These are phyloP conservation scores for Penaeus monodon DNA, from an alignment of 2,888 invertebrate species.

Conservation along the genomic window DNA sequence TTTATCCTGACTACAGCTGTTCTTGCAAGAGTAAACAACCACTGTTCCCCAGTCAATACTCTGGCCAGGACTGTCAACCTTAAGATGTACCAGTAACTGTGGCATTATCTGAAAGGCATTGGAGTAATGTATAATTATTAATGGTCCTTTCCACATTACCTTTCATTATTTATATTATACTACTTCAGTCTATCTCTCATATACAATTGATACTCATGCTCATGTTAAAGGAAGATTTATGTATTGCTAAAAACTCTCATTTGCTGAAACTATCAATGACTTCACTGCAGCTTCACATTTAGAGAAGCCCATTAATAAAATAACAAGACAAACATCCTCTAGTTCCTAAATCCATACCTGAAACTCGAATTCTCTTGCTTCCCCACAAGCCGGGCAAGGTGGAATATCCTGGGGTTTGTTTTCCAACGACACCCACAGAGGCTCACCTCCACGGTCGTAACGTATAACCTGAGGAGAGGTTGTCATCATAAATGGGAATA, in stretches of 20 bases:
- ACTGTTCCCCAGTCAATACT: slow-evolving; percentile 92
- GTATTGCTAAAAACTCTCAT: no score
- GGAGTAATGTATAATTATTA: no score
- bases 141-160: no score
- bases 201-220: no score
- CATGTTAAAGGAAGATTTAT: no score
- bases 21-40: slow-evolving; percentile 85
- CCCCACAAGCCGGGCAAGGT: slow-evolving; percentile 81
- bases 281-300: no score
- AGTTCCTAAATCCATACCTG: slow-evolving; percentile 74
- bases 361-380: slow-evolving; percentile 88
- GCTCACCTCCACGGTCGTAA: slow-evolving; percentile 82
- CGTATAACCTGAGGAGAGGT: slow-evolving; percentile 82
- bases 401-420: slow-evolving; percentile 76
- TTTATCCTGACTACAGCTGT: slow-evolving; percentile 76
- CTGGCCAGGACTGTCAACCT: slow-evolving; percentile 76
- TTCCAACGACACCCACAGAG: slow-evolving; percentile 85
- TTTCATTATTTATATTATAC: no score
- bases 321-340: no score
- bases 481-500: neutral
- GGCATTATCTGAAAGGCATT: slow-evolving; percentile 80
- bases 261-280: no score
- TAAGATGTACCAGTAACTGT: slow-evolving; percentile 80
- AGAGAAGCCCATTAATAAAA: no score
- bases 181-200: no score